These are phyloP conservation scores for Vanessa tameamea DNA, from an alignment of 1,140 invertebrate genomes.

Conservation along the genomic window DNA sequence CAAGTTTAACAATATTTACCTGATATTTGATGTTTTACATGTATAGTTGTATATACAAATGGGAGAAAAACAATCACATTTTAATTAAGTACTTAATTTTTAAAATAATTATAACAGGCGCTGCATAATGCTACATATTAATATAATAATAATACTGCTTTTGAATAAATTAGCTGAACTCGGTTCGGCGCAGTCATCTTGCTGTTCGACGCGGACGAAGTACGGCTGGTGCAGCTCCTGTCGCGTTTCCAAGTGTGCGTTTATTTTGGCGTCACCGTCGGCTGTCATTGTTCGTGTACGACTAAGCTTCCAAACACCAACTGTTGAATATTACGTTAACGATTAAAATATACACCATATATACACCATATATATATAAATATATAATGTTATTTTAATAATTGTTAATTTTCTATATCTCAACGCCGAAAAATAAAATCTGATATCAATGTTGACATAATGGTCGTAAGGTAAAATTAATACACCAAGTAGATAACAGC, in stretches of 20 bases:
- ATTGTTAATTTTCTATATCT: no score
- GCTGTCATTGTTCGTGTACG: constrained; percentile 40
- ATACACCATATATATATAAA: no score
- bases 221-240: constrained; percentile 37
- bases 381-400: no score
- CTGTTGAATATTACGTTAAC: constrained; percentile 34
- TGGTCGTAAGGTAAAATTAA: no score
- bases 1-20: no score
- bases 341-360: no score
- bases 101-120: constrained; percentile 31
- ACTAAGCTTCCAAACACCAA: constrained; percentile 59
- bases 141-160: constrained; percentile 55
- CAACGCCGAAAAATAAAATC: no score
- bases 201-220: constrained; percentile 46
- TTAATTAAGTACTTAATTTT: neutral
- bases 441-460: no score
- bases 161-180: constrained; percentile 51
- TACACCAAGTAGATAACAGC: no score
- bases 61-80: no score
- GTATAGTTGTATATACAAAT: no score
- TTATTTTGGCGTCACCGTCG: constrained; percentile 32
- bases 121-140: constrained; percentile 42
- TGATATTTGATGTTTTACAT: no score
- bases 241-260: constrained; percentile 24
- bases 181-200: constrained; percentile 58